phyloP scores from a whole-genome alignment of 1,140 invertebrate genomes.

The Orussus abietinus region DNA sequence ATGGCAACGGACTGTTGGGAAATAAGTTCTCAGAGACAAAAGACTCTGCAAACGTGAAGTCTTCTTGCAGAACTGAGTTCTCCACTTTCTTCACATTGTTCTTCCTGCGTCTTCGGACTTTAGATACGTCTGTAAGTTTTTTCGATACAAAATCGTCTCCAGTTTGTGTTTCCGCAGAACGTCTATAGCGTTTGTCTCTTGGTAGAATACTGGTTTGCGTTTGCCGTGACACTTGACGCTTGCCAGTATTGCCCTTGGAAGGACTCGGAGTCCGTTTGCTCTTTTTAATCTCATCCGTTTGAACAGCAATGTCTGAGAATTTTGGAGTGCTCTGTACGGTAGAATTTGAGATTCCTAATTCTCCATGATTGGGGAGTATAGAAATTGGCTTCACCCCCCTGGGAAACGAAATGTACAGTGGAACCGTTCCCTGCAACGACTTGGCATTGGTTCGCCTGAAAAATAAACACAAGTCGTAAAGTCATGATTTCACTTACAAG shows the following conservation, averaged over 20 bases:
- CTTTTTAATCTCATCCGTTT: constrained; percentile 44
- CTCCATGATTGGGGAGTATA: constrained; percentile 27
- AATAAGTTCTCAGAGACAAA: constrained; percentile 49
- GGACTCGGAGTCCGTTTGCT: constrained; percentile 25
- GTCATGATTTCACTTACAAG: too few relatives aligned
- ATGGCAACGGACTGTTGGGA: constrained; percentile 40
- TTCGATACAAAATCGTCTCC: constrained; percentile 30
- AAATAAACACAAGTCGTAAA: constrained; percentile 6
- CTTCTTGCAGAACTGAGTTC: constrained; percentile 10
- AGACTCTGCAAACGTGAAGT: constrained; percentile 23
- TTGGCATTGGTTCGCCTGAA: constrained; percentile 20
- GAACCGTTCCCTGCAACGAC: background rate
- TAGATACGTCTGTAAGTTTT: constrained; percentile 18
- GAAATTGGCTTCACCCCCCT: constrained; percentile 21
- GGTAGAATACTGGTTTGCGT: constrained; percentile 49
- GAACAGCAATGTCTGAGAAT: constrained; percentile 40
- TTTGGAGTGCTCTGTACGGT: too few relatives aligned
- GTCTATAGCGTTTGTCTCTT: constrained; percentile 34
- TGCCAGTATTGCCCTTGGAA: constrained; percentile 29
- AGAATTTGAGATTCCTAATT: too few relatives aligned
- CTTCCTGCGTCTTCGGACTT: constrained; percentile 29
- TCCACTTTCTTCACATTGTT: constrained; percentile 25
- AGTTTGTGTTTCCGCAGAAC: constrained; percentile 54
- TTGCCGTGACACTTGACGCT: constrained; percentile 45
- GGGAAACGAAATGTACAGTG: background rate